These are phyloP conservation scores for Subanguina moxae DNA, from an alignment of 1,140 invertebrate species.

Conservation along the genomic window DNA sequence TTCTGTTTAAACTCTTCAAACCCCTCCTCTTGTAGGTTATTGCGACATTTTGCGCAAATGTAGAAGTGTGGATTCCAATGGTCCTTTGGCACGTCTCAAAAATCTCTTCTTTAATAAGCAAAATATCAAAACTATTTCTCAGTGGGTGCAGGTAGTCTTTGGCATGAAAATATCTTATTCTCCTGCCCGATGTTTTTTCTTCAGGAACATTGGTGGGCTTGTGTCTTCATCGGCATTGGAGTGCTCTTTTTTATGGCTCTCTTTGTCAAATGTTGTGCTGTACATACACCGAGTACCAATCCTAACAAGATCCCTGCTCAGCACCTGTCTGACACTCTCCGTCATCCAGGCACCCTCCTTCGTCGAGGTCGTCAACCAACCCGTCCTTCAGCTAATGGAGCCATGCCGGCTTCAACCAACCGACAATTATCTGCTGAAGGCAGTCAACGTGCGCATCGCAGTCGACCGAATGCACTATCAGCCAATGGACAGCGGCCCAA, in stretches of 20 bases:
- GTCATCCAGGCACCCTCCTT: constrained; percentile 52
- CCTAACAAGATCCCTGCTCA: constrained; percentile 60
- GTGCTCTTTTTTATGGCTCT: constrained; percentile 90
- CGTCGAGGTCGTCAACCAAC: not conserved
- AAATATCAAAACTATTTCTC: constrained; percentile 67
- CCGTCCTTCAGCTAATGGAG: not conserved
- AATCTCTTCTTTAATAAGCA: constrained; percentile 88
- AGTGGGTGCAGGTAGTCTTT: constrained; percentile 47
- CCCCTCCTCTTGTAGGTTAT: constrained; percentile 69
- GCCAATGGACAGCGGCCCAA: not conserved
- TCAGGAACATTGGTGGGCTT: constrained; percentile 92
- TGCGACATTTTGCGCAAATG: constrained; percentile 98
- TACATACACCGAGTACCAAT: constrained; percentile 82
- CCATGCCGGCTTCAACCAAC: not conserved
- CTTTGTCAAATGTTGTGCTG: constrained; percentile 99
- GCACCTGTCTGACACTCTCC: constrained; percentile 52
- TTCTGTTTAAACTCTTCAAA: not conserved
- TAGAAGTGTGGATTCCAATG: constrained; percentile 92
- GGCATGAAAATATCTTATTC: not conserved
- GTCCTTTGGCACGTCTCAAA: constrained; percentile 88
- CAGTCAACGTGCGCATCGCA: not conserved
- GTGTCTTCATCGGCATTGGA: constrained; percentile 73
- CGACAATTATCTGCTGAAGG: not conserved
- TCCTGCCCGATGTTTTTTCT: constrained; percentile 7
- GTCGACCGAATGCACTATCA: not conserved